Base-by-base conservation (phyloP, 2,888 invertebrate genomes). In the Nephrotoma flavescens region DNA sequence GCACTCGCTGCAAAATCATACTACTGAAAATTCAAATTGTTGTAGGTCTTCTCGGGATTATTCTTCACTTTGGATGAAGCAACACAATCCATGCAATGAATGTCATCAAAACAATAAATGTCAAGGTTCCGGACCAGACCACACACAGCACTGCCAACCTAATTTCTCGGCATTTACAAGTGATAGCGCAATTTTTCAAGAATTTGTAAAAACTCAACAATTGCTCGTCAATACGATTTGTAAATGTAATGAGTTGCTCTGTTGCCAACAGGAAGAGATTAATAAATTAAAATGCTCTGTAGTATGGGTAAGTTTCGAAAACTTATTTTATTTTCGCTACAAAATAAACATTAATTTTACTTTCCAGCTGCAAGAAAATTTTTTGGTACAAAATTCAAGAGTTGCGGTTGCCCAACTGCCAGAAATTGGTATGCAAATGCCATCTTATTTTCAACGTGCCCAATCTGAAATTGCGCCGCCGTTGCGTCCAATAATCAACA, bases 221-320 rank as follows among this genome's bases (percentile, higher is more conserved):
- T 94, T 96, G 92, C 93, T 96, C 90, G 92, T 95, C 87, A 94
- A 95, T 89, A 95, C 94, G 2, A 92, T 95, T 89, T 95, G 95
- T 90, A 96, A 95, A 89, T 96, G 95, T 90, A 95, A 95, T 91
- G 95, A 95, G 90, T 93, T 95, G 90, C 90, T 96, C 88, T 94
- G 95, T 93, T 92, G 94, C 91, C 95, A 95, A 89, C 95, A 95
- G 90, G 92, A 94, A 4, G 95, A 95, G 90, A 92, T 95, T 87
- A 93, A 94, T 88, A 92, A 93, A 88, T 92, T 96, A 6, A 92
- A 95, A 93, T 88, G 92, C 92, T n/a, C n/a, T 42, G 91, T 94
- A 19, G 90, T 91, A 86, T 89, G 91, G 90, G 93, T 93, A 89
- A 89, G 88, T 87, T 41, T 52, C 5, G 31, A 31, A 42, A 42